Percentiles rank a stretch among this genome's conserved stretches.
These are phyloP conservation scores for Halyomorpha halys DNA, from an alignment of 1,140 invertebrate species.

Conservation along the genomic window DNA sequence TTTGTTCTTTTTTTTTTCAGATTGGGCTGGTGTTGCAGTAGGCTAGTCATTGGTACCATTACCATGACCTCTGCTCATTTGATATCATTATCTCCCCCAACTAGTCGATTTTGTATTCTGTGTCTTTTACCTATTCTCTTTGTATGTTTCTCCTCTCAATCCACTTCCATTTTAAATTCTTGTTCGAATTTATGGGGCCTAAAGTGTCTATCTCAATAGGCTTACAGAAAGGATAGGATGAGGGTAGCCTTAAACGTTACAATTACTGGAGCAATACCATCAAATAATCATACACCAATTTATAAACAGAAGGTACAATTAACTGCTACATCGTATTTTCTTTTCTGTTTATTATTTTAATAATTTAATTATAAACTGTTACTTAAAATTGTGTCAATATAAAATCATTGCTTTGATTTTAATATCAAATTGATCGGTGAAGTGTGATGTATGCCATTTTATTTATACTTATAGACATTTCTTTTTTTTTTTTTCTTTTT, in stretches of 20 bases:
- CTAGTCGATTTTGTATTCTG: slow-evolving; percentile 3
- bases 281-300: too few species aligned
- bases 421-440: neutral
- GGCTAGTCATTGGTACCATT: neutral
- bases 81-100: neutral
- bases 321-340: neutral
- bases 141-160: neutral
- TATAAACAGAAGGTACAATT: too few species aligned
- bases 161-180: neutral
- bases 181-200: neutral
- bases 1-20: neutral
- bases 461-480: neutral
- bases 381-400: neutral
- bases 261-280: too few species aligned
- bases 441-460: neutral
- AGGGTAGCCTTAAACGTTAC: too few species aligned
- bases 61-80: neutral
- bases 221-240: too few species aligned
- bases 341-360: neutral
- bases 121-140: neutral
- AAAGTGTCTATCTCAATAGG: neutral
- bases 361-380: neutral
- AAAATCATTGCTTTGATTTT: neutral
- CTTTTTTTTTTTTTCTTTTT: neutral
- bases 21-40: slow-evolving; percentile 6